Base-by-base conservation (phyloP, 2,113 vertebrate species). In the Marmota monax region DNA sequence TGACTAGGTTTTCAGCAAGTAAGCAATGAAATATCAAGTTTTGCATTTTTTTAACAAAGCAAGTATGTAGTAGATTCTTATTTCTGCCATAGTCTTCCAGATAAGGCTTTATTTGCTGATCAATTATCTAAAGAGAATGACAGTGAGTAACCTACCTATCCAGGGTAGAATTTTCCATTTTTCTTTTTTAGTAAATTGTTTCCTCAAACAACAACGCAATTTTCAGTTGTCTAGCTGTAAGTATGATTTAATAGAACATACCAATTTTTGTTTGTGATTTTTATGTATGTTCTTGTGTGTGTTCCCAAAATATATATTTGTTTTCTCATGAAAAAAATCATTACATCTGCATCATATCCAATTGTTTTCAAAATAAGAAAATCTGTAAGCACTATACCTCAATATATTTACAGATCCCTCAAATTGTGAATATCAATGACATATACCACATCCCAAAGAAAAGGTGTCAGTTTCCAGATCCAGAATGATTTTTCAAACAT, bases 21-120 rank as follows among this genome's bases (percentile, higher is more conserved):
- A 76, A 56, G n/a, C 25, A 78, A 23, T 45, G 34, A 6, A 63
- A 73, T 16, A 45, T 51, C 8, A 80, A 42, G 37, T 56, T 69
- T 72, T 56, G 2, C 74, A 58, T 8, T 84, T 96, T 96, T 92
- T 78, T 23, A 96, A 42, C 56, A 95, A 9, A 93, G 37, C 32
- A 91, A 73, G 29, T 53, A 23, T 1, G 7, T 73, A 11, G 25
- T 88, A 79, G 11, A 45, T 2, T 67, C 34, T 82, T 65, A 61
- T 25, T 79, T 20, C 25, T 78, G 7, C 39, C 11, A 9, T 29
- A 45, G 61, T 51, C 17, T 56, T 45, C 63, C 37, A 53, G 51
- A 48, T 77, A 67, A 72, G 13, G n/a, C 3, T 78, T 69, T 72
- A 51, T 65, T 82, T 95, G 74, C 16, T 84, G 9, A 25, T 67